Base-by-base conservation (phyloP, 2,113 vertebrate species). In the Cichladusa arquata region DNA sequence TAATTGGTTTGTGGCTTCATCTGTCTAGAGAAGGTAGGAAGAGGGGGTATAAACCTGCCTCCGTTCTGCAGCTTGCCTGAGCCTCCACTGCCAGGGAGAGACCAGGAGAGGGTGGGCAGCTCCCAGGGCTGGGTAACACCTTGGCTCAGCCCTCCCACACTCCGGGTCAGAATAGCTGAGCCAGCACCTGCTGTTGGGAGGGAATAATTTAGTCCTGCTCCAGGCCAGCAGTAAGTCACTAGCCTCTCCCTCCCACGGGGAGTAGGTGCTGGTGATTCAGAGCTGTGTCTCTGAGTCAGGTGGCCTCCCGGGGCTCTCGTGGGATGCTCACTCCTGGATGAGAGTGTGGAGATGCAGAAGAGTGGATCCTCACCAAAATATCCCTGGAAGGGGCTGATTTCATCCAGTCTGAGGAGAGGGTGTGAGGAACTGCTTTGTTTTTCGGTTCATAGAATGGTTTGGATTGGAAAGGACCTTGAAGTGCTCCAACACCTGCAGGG, bases 261-360 rank as follows among this genome's bases (percentile, higher is more conserved):
- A 95, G 95, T 64, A 95, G 86, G 95, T 93, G 92, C 89, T 12
- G 44, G 64, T 96, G 95, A 97, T 93, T 95, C 94, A 96, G 88
- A 91, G 84, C 31, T 38, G 2, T 47, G 2, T 40, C 65, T 94
- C 92, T 95, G 95, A 97, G 96, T 96, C 94, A 96, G 67, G 81
- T 90, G 95, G 69, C 92, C 77, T 93, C 80, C 80, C 0, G 0
- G 90, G 72, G 85, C 88, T 90, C 76, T 44, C 5, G 77, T 95
- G 92, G 96, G 90, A 58, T 9, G 90, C 48, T 74, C 1, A 2
- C 65, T 64, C 82, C 65, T 4, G 3, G 60, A 79, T 86, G 33
- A 6, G 69, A 5, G 0, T 4, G 65, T 2, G 16, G 66, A 51
- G 25, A 45, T 33, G 57, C 44, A 48, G 31, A 12, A 73, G 53